Base-by-base conservation (phyloP, 2,888 invertebrate genomes). In the Rhingia rostrata region DNA sequence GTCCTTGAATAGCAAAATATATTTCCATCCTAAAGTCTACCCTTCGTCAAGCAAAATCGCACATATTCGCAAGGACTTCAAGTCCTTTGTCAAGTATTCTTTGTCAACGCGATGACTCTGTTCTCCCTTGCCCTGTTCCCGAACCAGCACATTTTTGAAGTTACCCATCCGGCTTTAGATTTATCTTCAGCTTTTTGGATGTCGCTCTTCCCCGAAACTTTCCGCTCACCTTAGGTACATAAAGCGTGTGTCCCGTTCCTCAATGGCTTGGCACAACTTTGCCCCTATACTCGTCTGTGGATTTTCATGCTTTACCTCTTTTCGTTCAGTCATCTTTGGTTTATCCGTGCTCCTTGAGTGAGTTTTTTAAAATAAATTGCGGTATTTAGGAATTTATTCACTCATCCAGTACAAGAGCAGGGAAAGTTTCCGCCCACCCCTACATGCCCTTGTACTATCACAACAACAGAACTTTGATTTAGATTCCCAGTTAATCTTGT, bases 401-500 rank as follows among this genome's bases (percentile, higher is more conserved):
- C 84, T 80, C 79, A 69, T 22, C 22, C 22, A 22, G 10, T 4
- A 10, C 12, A 9, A 14, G 14, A 6, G 9, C 41, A 5, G 7
- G 30, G 47, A 12, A 74, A 60, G 53, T 64, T 73, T 79, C 67
- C 47, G 60, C 22, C 22, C 22, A 2, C 22, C 22, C 22, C 22
- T 53, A 51, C 74, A 64, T 70, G 70, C 64, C 69, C 84, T 74
- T 80, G 47, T 74, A 74, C 80, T 84, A 80, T 79, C 84, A 79
- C 84, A 84, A 74, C 84, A 84, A 56, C 60, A 75, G 70, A 84
- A 84, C 84, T 84, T 84, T 84, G 84, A 84, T 84, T 84, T 84
- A 84, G 84, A 73, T 74, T 66, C 80, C 64, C 66, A 70, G 79
- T 84, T 84, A 84, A 84, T 84, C 84, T 84, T 84, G 64, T 74